Percentiles rank a stretch among this genome's conserved stretches.
Conservation (phyloP, 2,797 vertebrate species). For the Tinamus major region DNA sequence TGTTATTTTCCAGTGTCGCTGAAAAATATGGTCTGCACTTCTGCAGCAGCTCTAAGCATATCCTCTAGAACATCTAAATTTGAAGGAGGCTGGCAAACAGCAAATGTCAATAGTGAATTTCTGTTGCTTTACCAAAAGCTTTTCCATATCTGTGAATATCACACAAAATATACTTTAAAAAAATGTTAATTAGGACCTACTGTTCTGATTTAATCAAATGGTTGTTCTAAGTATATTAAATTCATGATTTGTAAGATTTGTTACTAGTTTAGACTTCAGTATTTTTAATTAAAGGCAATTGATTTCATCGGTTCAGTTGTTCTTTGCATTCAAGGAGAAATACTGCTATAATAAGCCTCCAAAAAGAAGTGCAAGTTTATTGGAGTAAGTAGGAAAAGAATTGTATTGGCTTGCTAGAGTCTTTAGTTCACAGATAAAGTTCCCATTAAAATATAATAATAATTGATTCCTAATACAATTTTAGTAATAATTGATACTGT, state of each 20-base stretch:
- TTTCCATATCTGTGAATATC: background rate
- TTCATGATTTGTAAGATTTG: background rate
- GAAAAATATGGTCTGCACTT: background rate
- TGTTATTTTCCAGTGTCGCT: constrained; percentile 1
- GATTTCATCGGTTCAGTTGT: constrained; percentile 18
- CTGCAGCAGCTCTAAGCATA: background rate
- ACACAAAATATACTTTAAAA: background rate
- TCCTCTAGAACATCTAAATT: constrained; percentile 4
- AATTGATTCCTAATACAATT: background rate
- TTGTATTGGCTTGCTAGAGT: background rate
- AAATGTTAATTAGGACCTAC: constrained; percentile 31
- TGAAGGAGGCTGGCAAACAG: background rate
- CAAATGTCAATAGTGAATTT: constrained; percentile 27
- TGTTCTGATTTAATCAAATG: constrained; percentile 32
- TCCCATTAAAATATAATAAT: background rate
- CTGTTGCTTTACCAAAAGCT: background rate
- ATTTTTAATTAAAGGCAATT: constrained; percentile 42
- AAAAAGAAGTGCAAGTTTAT: background rate
- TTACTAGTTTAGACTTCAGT: background rate
- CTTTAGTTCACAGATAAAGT: background rate
- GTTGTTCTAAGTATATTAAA: background rate
- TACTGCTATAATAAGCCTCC: background rate
- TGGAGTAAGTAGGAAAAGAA: background rate
- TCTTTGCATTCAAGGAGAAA: constrained; percentile 35
- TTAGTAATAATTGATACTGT: background rate